Base-by-base conservation (phyloP, 2,888 invertebrate genomes). In the Synergus laeviventris region DNA sequence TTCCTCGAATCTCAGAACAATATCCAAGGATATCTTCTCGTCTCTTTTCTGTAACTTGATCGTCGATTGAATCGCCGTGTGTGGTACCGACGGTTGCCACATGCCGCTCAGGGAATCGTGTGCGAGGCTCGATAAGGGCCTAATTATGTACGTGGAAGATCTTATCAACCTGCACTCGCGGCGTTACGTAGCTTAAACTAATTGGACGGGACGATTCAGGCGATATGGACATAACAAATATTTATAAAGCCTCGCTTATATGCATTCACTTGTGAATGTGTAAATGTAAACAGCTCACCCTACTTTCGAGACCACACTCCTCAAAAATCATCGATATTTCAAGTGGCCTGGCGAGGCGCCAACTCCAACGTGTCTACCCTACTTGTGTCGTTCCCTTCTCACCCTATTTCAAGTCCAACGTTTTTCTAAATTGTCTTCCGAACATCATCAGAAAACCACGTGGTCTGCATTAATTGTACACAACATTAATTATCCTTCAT, bases 131-230 rank as follows among this genome's bases (percentile, higher is more conserved):
- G 87, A 88, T 88, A 87, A 87, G 85, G 84, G 85, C 84, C 87
- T 88, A 89, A 88, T 89, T 89, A 87, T 83, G 84, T 81, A 82
- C 81, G 82, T 76, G 79, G 74, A 74, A 76, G 83, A 84, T 84
- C 79, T 84, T 83, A 84, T 83, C 84, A 77, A n/a, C 45, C 74
- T 64, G 80, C 83, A 83, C 85, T 86, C 85, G 84, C 78, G 83
- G 82, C 82, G 86, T 86, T 84, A 85, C 84, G 81, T 79, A 79
- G 84, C 81, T 83, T 83, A 85, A 87, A 85, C 88, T 87, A 89
- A 89, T 89, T 88, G 87, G 87, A 84, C 83, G 85, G 81, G 81
- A 84, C 80, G 83, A 81, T 83, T 78, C 75, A 77, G 73, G 73
- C 38, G 62, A 74, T 64, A 49, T 70, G 36, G 49, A n/a, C 36